phyloP scores from a whole-genome alignment of 2,113 vertebrate genomes.

The Nothobranchius furzeri region DNA sequence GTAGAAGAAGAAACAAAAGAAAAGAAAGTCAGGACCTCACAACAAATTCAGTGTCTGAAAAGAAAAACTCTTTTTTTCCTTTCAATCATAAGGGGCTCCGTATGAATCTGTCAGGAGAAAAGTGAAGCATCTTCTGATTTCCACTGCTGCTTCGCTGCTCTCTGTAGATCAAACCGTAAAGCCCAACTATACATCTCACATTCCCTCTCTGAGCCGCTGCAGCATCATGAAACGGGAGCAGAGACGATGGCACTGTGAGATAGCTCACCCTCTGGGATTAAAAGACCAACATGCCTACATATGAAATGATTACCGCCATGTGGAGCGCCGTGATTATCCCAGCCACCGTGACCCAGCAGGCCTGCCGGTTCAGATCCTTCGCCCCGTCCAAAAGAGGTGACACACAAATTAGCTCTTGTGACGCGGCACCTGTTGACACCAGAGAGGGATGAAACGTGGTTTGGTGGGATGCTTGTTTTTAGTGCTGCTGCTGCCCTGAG shows the following conservation, averaged over 20 bases:
- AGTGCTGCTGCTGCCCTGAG: slow-evolving; percentile 7
- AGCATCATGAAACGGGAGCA: slow-evolving; percentile 2
- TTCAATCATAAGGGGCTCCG: no score
- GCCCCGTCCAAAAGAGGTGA: slow-evolving; percentile 15
- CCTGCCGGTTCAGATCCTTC: slow-evolving; percentile 39
- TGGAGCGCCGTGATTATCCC: slow-evolving; percentile 48
- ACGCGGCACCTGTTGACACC: slow-evolving; percentile 14
- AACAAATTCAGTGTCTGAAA: no score
- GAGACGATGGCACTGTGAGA: slow-evolving; percentile 31
- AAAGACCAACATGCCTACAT: slow-evolving; percentile 28
- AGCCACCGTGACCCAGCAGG: slow-evolving; percentile 40
- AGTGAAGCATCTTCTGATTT: background rate
- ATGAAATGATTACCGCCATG: slow-evolving; percentile 53
- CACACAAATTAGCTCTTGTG: slow-evolving; percentile 22
- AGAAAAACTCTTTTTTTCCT: no score
- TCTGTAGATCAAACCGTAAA: slow-evolving; percentile 1
- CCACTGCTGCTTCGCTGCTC: background rate
- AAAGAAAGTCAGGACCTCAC: no score
- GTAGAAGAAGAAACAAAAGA: no score
- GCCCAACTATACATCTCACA: background rate
- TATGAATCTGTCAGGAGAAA: no score
- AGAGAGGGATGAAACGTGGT: background rate
- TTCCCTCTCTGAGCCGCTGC: slow-evolving; percentile 4
- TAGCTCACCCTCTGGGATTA: slow-evolving; percentile 54
- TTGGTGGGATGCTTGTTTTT: slow-evolving; percentile 17